These are phyloP conservation scores for Cebidichthys violaceus DNA, from an alignment of 2,113 vertebrate genomes.

Conservation along the genomic window DNA sequence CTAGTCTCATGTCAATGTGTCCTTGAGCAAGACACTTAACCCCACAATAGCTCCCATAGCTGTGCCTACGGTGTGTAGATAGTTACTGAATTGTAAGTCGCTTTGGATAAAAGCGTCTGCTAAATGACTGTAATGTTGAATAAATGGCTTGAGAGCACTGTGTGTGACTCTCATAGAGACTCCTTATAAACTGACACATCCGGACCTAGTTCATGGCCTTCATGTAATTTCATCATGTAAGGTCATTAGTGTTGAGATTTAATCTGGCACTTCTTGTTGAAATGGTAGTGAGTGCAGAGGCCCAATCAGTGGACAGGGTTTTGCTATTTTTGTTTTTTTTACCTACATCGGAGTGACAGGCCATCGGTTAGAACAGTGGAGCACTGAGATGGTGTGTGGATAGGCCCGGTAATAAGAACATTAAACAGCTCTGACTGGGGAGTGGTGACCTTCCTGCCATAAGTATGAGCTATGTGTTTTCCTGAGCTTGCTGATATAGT, in stretches of 20 bases:
- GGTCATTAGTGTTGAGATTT: slow-evolving; percentile 44
- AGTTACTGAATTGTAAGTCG: no score
- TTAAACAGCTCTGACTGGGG: slow-evolving; percentile 64
- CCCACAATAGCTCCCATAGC: no score
- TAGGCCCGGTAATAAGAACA: slow-evolving; percentile 60
- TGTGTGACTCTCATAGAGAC: background rate
- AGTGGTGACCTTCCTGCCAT: slow-evolving; percentile 58
- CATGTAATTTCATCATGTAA: slow-evolving; percentile 31
- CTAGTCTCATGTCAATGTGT: no score
- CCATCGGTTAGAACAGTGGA: slow-evolving; percentile 52
- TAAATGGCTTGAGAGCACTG: no score
- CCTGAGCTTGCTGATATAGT: slow-evolving; percentile 3
- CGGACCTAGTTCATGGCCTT: slow-evolving; percentile 13
- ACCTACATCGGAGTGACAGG: slow-evolving; percentile 34
- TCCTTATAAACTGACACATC: slow-evolving; percentile 4
- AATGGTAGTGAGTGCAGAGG: slow-evolving; percentile 29
- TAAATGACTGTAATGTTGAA: no score
- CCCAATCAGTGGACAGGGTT: slow-evolving; percentile 20
- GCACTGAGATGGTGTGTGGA: slow-evolving; percentile 39
- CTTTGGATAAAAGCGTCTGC: no score
- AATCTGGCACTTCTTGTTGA: slow-evolving; percentile 53
- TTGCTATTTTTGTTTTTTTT: slow-evolving; percentile 42
- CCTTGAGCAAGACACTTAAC: no score
- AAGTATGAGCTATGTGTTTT: slow-evolving; percentile 55
- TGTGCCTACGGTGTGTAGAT: no score